Evolutionary conservation across 2,888 invertebrate genomes (phyloP).

Genomic region (Troglohyphantes excavatus): DNA sequence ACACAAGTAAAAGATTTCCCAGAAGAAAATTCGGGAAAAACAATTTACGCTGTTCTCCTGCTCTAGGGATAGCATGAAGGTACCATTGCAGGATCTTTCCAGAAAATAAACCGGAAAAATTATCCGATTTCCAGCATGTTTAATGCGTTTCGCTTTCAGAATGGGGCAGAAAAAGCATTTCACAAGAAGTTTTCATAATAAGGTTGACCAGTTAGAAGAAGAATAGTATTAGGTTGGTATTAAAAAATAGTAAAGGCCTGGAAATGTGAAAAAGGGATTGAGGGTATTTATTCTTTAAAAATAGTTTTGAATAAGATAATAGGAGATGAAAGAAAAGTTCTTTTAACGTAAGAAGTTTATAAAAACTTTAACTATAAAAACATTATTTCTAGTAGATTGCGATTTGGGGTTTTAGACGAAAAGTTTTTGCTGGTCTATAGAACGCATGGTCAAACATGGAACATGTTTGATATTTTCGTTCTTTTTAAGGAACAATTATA

Average conservation of each 20-base stretch:
- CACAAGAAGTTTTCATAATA: constrained; percentile 57
- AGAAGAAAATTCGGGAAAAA: constrained; percentile 69
- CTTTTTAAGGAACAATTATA: too few species aligned
- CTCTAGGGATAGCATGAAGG: constrained; percentile 15
- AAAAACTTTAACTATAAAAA: neutral
- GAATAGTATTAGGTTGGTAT: constrained; percentile 43
- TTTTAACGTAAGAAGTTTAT: constrained; percentile 52
- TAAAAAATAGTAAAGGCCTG: neutral
- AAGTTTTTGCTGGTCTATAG: too few species aligned
- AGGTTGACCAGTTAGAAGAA: constrained; percentile 67
- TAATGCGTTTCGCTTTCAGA: neutral
- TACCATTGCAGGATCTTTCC: constrained; percentile 49
- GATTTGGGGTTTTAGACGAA: too few species aligned
- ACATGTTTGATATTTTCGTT: too few species aligned
- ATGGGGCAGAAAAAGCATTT: constrained; percentile 29
- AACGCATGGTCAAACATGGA: too few species aligned
- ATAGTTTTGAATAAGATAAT: constrained; percentile 44
- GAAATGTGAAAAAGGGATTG: constrained; percentile 17
- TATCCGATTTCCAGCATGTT: constrained; percentile 34
- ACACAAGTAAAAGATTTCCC: constrained; percentile 73
- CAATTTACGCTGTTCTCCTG: constrained; percentile 68
- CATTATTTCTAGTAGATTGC: neutral
- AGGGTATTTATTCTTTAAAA: constrained; percentile 49
- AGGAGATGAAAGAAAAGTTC: constrained; percentile 32
- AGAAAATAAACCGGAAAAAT: constrained; percentile 56